Base-by-base conservation (phyloP, 1,140 invertebrate species). In the Drosophila sechellia region DNA sequence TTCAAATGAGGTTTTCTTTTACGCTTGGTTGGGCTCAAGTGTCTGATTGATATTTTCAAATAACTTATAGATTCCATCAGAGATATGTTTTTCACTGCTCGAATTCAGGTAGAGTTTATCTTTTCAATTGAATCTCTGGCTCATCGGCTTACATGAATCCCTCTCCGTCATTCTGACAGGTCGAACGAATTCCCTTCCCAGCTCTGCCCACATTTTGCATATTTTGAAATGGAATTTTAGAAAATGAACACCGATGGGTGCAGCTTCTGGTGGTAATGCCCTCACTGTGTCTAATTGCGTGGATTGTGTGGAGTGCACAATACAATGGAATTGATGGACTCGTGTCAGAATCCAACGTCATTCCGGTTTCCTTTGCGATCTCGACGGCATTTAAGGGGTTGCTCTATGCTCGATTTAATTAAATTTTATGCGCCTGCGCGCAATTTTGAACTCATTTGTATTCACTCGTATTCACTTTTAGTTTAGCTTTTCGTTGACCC, bases 341-440 rank as follows among this genome's bases (percentile, higher is more conserved):
- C 76, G 61, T 77, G 84, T 89, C 84, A 80, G 75, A 54, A 61
- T 74, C 22, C 22, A 22, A 42, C 22, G 37, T 58, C 12, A 27
- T 52, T 56, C 70, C 66, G 70, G 68, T 79, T 66, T 17, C 37
- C 61, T 50, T 20, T 57, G 12, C 17, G 50, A 50, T 54, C 50
- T 17, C 13, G 15, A 13, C 58, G 27, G 15, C 17, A 59, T 46
- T 63, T 49, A 58, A 52, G 84, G 84, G 84, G 84, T 87, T 77
- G 71, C 40, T 31, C 50, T 40, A 12, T 50, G 49, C 63, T 89
- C 63, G 84, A 63, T 84, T 87, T 87, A 87, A 87, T 87, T 87
- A 87, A 87, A 87, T 87, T 87, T 87, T 87, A 60, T 87, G 79
- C 84, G 84, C 84, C 76, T 89, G 83, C 79, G 83, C 84, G 64